phyloP scores from a whole-genome alignment of 2,113 vertebrate genomes.

The Pluvialis apricaria region DNA sequence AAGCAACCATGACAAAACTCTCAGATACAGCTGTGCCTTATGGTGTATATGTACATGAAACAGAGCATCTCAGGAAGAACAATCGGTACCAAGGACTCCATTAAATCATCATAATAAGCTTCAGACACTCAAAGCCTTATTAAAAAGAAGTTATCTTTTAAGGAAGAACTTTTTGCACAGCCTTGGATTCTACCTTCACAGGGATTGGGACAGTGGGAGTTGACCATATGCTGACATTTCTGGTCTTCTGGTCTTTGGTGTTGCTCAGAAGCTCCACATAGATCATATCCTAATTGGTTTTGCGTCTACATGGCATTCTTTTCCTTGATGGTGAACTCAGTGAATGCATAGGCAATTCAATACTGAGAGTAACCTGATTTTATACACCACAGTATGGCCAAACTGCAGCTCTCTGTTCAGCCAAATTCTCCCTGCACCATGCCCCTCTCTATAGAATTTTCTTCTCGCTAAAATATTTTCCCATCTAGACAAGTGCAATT shows the following conservation, averaged over 20 bases:
- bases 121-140: not conserved
- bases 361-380: not conserved
- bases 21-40: not conserved
- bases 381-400: not conserved
- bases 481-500: slow-evolving; percentile 31
- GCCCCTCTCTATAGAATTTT: not conserved
- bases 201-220: not conserved
- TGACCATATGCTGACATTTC: not conserved
- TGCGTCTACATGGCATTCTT: not conserved
- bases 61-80: not conserved
- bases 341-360: not conserved
- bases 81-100: not conserved
- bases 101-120: not conserved
- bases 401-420: not conserved
- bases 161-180: not conserved
- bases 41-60: not conserved
- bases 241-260: not conserved
- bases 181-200: not conserved
- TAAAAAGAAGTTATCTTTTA: not conserved
- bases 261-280: not conserved
- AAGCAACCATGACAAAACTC: not conserved
- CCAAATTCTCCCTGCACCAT: not conserved
- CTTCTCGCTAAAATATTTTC: slow-evolving; percentile 1
- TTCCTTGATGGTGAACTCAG: not conserved
- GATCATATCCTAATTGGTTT: not conserved